These are phyloP conservation scores for Machimus rusticus DNA, from an alignment of 2,888 invertebrate species.

Conservation along the genomic window DNA sequence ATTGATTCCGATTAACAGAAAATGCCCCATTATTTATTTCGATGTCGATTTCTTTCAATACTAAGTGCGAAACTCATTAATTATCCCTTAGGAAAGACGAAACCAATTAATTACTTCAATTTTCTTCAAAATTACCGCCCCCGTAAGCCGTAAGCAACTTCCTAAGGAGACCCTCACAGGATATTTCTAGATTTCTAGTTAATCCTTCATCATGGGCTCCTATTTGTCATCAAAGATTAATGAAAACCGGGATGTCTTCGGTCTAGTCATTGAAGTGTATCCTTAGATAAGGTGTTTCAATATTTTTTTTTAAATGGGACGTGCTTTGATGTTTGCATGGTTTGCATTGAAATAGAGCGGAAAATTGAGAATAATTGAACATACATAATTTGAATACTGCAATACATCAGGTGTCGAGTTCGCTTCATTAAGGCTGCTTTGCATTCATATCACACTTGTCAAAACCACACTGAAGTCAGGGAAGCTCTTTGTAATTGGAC, in stretches of 20 bases:
- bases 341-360: background rate
- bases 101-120: background rate
- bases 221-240: conserved; percentile 12
- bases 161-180: background rate
- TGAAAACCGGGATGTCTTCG: background rate
- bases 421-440: background rate
- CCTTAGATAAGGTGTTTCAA: background rate
- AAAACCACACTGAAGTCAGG: background rate
- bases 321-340: background rate
- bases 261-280: background rate
- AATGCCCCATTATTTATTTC: background rate
- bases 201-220: background rate
- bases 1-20: background rate
- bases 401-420: background rate
- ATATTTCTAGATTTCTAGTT: background rate
- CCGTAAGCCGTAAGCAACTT: background rate
- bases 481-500: background rate
- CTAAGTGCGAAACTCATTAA: background rate
- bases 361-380: background rate
- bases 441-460: background rate
- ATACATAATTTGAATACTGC: background rate
- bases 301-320: background rate
- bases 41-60: background rate
- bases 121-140: background rate
- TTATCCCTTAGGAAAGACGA: background rate